Evolutionary conservation across 2,113 vertebrate species (phyloP), one percentile per base, ranked within the genome.

Genomic region (Mobula hypostoma): DNA sequence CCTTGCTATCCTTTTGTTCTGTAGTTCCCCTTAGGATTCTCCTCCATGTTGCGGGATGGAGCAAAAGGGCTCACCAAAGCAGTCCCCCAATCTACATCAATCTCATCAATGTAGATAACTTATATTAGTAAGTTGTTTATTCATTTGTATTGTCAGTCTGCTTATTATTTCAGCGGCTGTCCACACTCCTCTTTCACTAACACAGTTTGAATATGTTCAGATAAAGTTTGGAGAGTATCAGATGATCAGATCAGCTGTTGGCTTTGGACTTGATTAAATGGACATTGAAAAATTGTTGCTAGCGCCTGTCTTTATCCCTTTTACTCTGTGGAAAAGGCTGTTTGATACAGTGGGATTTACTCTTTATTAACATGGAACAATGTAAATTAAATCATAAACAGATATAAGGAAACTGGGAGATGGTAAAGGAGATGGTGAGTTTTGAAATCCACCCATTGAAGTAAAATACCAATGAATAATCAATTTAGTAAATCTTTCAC

Each of bases 131-230:
- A 80, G 74, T 80, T 95, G 94, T 95, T 95, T 94, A 94, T 94
- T 94, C 94, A 96, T 96, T 96, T 96, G 95, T 95, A 94, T 95
- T 96, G 96, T 96, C 96, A 95, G 82, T 90, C 0, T 94, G 95
- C 94, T 94, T 97, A 96, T 97, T 97, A 96, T 97, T 97, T 95
- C 96, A 97, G 96, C 96, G 96, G 96, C 94, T 82, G 90, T 7
- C 70, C 95, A 85, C 79, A 61, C 0, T 85, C 94, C 12, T 77
- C 95, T 94, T 95, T 68, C 80, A 92, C 93, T 74, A 19, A 21
- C 82, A 66, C 74, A 94, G 87, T 80, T 48, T 82, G 80, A 14
- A 2, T 24, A n/a, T 78, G 61, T 94, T 95, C 94, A 94, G 94
- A 95, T 94, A 92, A 77, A 80, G 19, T 36, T 77, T 29, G 17